These are phyloP conservation scores for Hermaeophaga mercurialis DNA, from an alignment of 2,888 invertebrate species.

Conservation along the genomic window DNA sequence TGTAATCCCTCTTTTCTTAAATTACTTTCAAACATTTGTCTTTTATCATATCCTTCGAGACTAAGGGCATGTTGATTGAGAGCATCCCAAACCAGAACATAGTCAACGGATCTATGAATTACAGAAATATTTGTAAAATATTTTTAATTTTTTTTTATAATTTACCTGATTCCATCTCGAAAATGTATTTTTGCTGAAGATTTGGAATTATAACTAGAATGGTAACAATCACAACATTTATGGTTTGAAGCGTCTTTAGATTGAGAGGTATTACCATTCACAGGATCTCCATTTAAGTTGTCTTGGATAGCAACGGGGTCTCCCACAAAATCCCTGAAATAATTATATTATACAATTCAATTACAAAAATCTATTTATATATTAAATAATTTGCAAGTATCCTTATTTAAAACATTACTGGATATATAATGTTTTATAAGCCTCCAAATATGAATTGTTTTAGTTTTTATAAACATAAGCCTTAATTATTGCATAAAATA, in stretches of 20 bases:
- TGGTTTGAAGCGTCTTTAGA: background rate
- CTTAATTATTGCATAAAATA: too few relatives aligned
- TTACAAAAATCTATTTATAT: too few relatives aligned
- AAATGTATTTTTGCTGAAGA: constrained; percentile 65
- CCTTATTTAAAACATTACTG: too few relatives aligned
- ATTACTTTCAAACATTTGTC: constrained; percentile 72
- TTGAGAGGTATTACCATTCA: background rate
- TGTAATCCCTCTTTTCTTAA: constrained; percentile 75
- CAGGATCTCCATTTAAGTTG: background rate
- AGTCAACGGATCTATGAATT: constrained; percentile 68
- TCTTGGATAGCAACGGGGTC: constrained; percentile 1
- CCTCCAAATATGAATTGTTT: too few relatives aligned
- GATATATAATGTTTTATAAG: too few relatives aligned
- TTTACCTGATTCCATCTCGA: constrained; percentile 64
- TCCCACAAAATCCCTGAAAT: constrained; percentile 6
- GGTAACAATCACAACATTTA: constrained; percentile 11
- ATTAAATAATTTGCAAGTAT: too few relatives aligned
- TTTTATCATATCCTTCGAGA: constrained; percentile 57
- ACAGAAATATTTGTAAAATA: too few relatives aligned
- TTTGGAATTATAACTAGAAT: constrained; percentile 30
- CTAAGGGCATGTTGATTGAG: constrained; percentile 60
- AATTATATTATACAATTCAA: too few relatives aligned
- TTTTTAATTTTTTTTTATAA: too few relatives aligned
- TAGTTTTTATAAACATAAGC: too few relatives aligned
- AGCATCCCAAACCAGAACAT: constrained; percentile 78